Evolutionary conservation across 2,113 vertebrate species (phyloP), one percentile per base, ranked within the genome.

Genomic region (Festucalex cinctus): DNA sequence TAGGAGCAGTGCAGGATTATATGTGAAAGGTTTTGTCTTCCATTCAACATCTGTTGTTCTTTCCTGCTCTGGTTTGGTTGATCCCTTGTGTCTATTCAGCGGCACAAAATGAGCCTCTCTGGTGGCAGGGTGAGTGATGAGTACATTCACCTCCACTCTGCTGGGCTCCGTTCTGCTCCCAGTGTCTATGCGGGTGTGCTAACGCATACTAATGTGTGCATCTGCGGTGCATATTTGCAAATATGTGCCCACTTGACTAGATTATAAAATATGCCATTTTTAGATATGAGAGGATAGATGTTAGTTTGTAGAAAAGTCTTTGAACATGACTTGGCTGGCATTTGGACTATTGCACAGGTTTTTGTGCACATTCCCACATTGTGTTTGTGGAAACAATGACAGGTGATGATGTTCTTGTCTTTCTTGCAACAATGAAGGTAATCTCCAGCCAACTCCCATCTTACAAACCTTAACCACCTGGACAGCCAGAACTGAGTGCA

Each of bases 371-470:
- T 22, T 60, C 46, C 28, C 28, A 51, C 41, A 17, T 9, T 59
- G 53, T 56, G 60, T 65, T 24, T 74, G 75, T 69, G 73, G 44
- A 68, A 70, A 74, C 62, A 63, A 28, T 77, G 75, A 76, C 28
- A 63, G 63, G 71, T 62, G 79, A 79, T 79, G 80, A 78, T 82
- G 76, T 71, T 79, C 5, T 71, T 17, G 59, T 77, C 64, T 63
- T 58, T 61, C 76, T 74, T 78, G 75, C 59, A 63, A 65, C 73
- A 66, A 64, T 26, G 73, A 74, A 68, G 71, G 74, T 87, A 80
- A 87, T 88, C 80, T 81, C 79, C 80, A 85, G 74, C 69, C 81
- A 79, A 83, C 84, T 88, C 80, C 84, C 82, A 84, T 69, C 66
- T 82, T 71, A 86, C 73, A 53, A 78, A 76, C 83, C 66, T 70